Conservation (phyloP, 2,888 invertebrate genomes). For the Glaucopsyche alexis region DNA sequence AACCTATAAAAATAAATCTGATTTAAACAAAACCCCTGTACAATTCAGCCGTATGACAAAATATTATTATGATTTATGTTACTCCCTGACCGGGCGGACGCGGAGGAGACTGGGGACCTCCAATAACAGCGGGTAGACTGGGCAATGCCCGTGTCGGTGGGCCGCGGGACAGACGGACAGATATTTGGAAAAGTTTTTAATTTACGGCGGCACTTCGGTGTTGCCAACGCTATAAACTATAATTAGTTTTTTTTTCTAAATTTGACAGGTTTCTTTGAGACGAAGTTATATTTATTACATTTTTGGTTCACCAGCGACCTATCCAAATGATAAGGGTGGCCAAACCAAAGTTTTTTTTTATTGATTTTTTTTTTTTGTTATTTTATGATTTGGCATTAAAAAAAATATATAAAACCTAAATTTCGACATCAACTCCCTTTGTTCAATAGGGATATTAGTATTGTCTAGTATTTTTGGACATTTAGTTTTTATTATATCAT, state of each 20-base stretch:
- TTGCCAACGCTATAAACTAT: not conserved
- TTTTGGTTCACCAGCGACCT: too few relatives aligned
- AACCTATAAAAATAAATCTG: not conserved
- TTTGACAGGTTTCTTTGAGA: not conserved
- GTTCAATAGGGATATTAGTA: too few relatives aligned
- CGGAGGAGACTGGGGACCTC: not conserved
- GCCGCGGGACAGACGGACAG: conserved; percentile 32
- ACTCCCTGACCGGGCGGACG: not conserved
- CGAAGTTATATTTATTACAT: not conserved
- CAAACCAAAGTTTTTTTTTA: too few relatives aligned
- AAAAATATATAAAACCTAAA: too few relatives aligned
- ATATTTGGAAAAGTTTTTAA: conserved; percentile 40
- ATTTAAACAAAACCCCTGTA: not conserved
- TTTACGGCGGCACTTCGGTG: conserved; percentile 32
- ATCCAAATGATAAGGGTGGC: too few relatives aligned
- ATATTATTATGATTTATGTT: not conserved
- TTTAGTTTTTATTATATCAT: too few relatives aligned
- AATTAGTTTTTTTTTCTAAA: not conserved
- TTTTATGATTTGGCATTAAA: too few relatives aligned
- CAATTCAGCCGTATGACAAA: not conserved
- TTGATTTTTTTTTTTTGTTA: too few relatives aligned
- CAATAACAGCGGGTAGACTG: not conserved
- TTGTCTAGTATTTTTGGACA: too few relatives aligned
- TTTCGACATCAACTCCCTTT: too few relatives aligned
- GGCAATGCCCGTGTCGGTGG: too few relatives aligned